Conservation (phyloP, 2,888 invertebrate species). For the Lycaena phlaeas region DNA sequence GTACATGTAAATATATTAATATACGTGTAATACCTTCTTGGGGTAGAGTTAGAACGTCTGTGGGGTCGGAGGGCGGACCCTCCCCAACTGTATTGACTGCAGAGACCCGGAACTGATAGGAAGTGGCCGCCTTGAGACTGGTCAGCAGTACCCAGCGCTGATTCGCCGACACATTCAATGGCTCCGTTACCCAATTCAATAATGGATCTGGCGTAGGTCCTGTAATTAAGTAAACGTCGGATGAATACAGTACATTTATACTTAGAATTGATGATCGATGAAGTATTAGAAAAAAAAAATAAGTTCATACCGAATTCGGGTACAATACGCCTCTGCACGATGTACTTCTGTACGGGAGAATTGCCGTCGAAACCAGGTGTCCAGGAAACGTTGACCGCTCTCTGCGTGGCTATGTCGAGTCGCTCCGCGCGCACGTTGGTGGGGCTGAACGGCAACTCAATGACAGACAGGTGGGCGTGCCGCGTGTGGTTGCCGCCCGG, state of each 20-base stretch:
- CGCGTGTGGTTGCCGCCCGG: constrained; percentile 95
- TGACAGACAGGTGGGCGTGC: constrained; percentile 83
- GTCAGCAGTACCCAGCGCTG: constrained; percentile 86
- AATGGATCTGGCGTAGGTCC: constrained; percentile 89
- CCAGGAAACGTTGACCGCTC: constrained; percentile 94
- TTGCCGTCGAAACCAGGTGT: constrained; percentile 98
- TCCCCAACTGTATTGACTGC: constrained; percentile 97
- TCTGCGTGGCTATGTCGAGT: constrained; percentile 76
- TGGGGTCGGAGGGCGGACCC: constrained; percentile 91
- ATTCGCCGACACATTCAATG: constrained; percentile 86
- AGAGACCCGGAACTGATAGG: constrained; percentile 97
- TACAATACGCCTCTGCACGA: constrained; percentile 91
- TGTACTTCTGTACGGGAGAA: constrained; percentile 93
- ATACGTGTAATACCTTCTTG: constrained; percentile 85
- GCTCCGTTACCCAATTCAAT: constrained; percentile 90
- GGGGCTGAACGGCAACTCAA: constrained; percentile 96
- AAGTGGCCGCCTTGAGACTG: constrained; percentile 93
- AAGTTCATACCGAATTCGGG: constrained; percentile 82
- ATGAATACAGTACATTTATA: neutral
- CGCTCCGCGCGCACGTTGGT: constrained; percentile 85
- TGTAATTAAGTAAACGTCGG: constrained; percentile 30
- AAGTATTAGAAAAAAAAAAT: no score
- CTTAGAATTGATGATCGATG: no score
- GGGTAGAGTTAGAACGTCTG: constrained; percentile 91
- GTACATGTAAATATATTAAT: neutral